Conservation (phyloP, 2,113 vertebrate genomes). For the Cettia cetti region DNA sequence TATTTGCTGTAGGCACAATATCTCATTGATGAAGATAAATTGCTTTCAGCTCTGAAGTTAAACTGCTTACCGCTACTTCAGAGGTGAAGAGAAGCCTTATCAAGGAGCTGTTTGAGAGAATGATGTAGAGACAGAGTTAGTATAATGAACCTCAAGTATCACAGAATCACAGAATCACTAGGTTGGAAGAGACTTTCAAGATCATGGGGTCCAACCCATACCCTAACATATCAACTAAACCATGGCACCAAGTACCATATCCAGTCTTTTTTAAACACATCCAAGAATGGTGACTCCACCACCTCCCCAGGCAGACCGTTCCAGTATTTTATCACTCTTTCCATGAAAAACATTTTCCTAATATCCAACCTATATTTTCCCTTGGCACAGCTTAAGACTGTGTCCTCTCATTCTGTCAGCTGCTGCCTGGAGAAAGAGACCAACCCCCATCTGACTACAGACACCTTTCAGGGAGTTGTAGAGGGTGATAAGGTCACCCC, state of each 20-base stretch:
- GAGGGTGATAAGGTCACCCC: neutral
- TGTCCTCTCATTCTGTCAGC: neutral
- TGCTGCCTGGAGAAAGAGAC: neutral
- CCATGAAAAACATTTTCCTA: neutral
- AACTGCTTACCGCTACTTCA: neutral
- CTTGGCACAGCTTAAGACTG: rapidly evolving
- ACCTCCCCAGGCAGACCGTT: neutral
- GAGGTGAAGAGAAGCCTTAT: neutral
- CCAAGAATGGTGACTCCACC: neutral
- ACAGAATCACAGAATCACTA: neutral
- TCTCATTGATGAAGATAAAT: neutral
- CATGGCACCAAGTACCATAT: neutral
- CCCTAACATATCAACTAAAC: neutral
- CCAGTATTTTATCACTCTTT: neutral
- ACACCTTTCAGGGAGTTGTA: neutral
- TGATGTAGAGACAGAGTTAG: neutral
- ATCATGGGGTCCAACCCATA: neutral
- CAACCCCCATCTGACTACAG: neutral
- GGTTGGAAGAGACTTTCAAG: neutral
- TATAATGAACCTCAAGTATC: neutral
- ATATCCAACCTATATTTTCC: neutral
- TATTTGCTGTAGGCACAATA: neutral
- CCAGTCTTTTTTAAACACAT: neutral
- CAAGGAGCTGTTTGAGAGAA: neutral
- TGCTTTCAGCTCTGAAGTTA: neutral